A percentile compares a stretch with the other conserved stretches of the same genome.
phyloP scores from a whole-genome alignment of 2,113 vertebrate genomes.

The Oriolus oriolus region DNA sequence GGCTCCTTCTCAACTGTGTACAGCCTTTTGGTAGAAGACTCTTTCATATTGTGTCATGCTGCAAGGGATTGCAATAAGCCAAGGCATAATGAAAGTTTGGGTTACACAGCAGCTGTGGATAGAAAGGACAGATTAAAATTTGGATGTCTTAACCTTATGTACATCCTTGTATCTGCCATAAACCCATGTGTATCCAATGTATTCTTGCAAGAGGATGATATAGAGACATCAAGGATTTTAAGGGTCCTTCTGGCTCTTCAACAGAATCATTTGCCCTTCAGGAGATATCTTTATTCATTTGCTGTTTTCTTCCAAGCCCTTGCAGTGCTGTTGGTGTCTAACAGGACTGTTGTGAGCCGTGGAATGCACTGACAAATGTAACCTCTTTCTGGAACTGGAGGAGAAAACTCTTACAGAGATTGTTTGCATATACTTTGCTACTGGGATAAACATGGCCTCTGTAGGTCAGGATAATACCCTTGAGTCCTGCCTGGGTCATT shows the following conservation, averaged over 20 bases:
- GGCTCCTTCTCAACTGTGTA: not conserved
- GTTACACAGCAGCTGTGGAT: not conserved
- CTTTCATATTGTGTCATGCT: not conserved
- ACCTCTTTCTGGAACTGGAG: not conserved
- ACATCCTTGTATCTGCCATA: not conserved
- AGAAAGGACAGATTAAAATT: not conserved
- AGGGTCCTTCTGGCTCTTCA: not conserved
- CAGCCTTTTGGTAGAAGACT: not conserved
- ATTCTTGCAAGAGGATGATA: not conserved
- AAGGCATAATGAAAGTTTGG: not conserved
- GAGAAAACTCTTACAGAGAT: not conserved
- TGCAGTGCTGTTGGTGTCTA: not conserved
- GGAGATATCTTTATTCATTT: not conserved
- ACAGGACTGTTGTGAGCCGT: not conserved
- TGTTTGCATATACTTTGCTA: not conserved
- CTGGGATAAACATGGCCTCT: constrained; percentile 12
- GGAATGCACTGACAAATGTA: not conserved
- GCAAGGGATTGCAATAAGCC: not conserved
- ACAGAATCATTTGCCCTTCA: not conserved
- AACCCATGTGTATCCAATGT: not conserved
- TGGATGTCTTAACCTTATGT: not conserved
- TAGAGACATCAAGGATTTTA: not conserved
- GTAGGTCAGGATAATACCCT: not conserved
- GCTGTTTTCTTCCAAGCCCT: not conserved
- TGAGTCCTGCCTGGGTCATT: not conserved